These are phyloP conservation scores for Brachymystax lenok DNA, from an alignment of 2,797 vertebrate genomes.

Conservation along the genomic window DNA sequence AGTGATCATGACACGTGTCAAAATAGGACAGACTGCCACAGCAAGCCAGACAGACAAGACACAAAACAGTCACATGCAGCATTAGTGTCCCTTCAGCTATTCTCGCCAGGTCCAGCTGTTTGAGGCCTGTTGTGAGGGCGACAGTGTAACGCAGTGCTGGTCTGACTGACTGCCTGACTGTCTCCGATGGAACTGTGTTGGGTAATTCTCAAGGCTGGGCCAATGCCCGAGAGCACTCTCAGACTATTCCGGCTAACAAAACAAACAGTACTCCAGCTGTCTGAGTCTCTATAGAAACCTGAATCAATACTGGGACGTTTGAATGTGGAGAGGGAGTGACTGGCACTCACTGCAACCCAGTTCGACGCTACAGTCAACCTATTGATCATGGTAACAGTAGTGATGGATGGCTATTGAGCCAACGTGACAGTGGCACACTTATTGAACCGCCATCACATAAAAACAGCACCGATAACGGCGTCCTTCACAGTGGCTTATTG, in stretches of 20 bases:
- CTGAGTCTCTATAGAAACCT: slow-evolving; percentile 13
- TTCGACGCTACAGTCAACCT: slow-evolving; percentile 30
- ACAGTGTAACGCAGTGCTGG: slow-evolving; percentile 1
- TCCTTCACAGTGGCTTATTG: neutral
- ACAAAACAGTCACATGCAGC: neutral
- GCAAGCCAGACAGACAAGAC: neutral
- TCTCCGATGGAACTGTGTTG: slow-evolving; percentile 17
- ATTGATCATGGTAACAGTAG: slow-evolving; percentile 23
- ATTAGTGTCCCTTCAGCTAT: neutral
- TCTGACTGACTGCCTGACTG: slow-evolving; percentile 13
- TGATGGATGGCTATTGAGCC: slow-evolving; percentile 26
- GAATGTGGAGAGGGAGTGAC: slow-evolving; percentile 7
- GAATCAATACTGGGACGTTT: neutral
- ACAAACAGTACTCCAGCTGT: slow-evolving; percentile 36
- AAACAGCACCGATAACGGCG: neutral
- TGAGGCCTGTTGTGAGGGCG: slow-evolving; percentile 5
- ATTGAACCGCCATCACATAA: neutral
- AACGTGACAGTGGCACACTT: slow-evolving; percentile 6
- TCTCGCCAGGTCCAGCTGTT: too few relatives aligned
- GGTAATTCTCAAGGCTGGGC: slow-evolving; percentile 40
- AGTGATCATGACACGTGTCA: too few relatives aligned
- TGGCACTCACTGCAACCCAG: slow-evolving; percentile 8
- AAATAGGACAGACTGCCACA: neutral
- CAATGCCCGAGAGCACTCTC: slow-evolving; percentile 33
- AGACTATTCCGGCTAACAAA: slow-evolving; percentile 30